Conservation (phyloP, 2,113 vertebrate species). For the Pterocles gutturalis region DNA sequence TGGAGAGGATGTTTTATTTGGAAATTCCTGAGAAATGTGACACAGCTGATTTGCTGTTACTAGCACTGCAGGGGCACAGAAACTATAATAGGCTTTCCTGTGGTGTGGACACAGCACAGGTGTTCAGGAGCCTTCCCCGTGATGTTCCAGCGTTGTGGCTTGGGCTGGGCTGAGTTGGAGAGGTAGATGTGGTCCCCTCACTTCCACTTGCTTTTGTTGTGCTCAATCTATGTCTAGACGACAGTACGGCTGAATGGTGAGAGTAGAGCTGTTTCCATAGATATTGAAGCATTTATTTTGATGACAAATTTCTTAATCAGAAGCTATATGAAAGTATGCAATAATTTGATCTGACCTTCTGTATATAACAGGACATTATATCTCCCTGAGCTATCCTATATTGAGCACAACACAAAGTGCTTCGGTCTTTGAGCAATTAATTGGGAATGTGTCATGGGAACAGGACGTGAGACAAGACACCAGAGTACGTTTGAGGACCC, state of each 20-base stretch:
- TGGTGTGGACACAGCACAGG: neutral
- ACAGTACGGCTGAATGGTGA: neutral
- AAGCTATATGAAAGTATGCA: neutral
- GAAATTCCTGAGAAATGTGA: neutral
- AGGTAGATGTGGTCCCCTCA: neutral
- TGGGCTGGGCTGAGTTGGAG: neutral
- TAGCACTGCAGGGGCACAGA: neutral
- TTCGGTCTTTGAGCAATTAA: neutral
- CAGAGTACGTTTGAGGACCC: neutral
- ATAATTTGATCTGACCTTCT: neutral
- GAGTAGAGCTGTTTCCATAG: neutral
- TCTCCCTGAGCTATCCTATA: neutral
- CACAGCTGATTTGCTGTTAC: neutral
- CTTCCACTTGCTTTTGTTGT: neutral
- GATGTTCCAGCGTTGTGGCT: neutral
- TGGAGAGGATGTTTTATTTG: neutral
- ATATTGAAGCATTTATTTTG: neutral
- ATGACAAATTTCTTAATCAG: neutral
- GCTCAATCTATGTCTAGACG: neutral
- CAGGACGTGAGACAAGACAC: neutral
- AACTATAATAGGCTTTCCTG: neutral
- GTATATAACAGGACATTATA: neutral
- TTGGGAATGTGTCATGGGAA: neutral
- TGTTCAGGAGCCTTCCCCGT: neutral
- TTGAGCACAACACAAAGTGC: neutral